Evolutionary conservation across 92 coral and sea anemone genomes (phyloP), one percentile per base, ranked within the genome.

Genomic region (Parazoanthus atlanticus): DNA sequence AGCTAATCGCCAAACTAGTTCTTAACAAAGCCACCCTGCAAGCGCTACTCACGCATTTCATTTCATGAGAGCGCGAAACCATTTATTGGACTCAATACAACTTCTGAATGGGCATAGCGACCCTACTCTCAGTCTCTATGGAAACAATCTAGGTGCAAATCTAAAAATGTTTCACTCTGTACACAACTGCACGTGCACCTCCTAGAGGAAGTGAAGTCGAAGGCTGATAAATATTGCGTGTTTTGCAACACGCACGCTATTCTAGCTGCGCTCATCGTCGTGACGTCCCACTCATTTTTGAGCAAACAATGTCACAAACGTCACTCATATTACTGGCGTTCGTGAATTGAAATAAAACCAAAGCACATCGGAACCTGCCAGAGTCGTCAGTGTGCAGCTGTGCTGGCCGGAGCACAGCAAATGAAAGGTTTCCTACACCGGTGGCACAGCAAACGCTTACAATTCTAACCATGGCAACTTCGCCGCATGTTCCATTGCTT

Each of bases 271-370:
- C 33, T 41, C 8, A 30, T 36, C 36, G 64, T 26, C 65, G 78
- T 84, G 87, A 70, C 87, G 33, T 49, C 43, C 41, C 29, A 74
- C 29, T 70, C 87, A 41, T 84, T 74, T 65, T 69, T 69, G 78
- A 69, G 66, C 87, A 84, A 84, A 84, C 30, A 84, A 43, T 36
- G 86, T 67, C 77, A 36, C 67, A 82, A 41, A 82, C 78, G 87
- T 70, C 87, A 84, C 54, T 84, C 78, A 84, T 25, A 19, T 21
- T 69, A 30, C 28, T 15, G 66, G 43, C 32, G 46, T 74, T 82
- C 17, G 65, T 66, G 56, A 40, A 43, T 28, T 40, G 77, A 84
- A 70, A 28, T 26, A 72, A 82, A 82, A 30, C 21, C 43, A 84
- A 84, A 28, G 31, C 17, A 83, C 41, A 34, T 26, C 40, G 75